A percentile compares a stretch with the other conserved stretches of the same genome.
These are phyloP conservation scores for Stichodactyla mertensii DNA, from an alignment of 64 coral and sea anemone species.

Conservation along the genomic window DNA sequence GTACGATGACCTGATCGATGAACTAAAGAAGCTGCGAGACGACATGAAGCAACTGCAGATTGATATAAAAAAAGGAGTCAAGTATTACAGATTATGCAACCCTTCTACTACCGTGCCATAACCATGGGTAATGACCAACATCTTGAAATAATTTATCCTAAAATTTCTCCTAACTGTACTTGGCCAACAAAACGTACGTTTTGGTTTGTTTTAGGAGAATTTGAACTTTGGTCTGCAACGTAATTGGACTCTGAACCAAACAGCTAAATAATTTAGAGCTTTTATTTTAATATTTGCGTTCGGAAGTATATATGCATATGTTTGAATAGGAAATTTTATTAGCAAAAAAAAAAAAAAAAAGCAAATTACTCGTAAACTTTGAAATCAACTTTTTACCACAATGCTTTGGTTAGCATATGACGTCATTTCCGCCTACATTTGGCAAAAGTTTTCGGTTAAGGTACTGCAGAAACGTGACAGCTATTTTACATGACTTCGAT, in stretches of 20 bases:
- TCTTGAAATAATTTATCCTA: background rate
- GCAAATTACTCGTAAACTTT: background rate
- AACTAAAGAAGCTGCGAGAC: slow-evolving; percentile 21
- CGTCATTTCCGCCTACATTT: background rate
- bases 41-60: background rate
- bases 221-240: background rate
- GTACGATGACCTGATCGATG: slow-evolving; percentile 29
- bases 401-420: background rate
- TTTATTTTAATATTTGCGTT: background rate
- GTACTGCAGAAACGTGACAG: background rate
- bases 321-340: slow-evolving; percentile 2
- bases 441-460: background rate
- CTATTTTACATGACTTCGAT: background rate
- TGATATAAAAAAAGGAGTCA: background rate
- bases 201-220: background rate
- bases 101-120: background rate
- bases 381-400: background rate
- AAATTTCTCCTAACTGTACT: background rate
- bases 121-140: background rate
- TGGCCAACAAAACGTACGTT: background rate
- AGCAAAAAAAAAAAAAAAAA: background rate
- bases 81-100: background rate
- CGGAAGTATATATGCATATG: background rate
- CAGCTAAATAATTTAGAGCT: background rate
- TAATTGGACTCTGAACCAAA: background rate